These are phyloP conservation scores for Eupithecia pulchellata DNA, from an alignment of 2,888 invertebrate genomes.

Conservation along the genomic window DNA sequence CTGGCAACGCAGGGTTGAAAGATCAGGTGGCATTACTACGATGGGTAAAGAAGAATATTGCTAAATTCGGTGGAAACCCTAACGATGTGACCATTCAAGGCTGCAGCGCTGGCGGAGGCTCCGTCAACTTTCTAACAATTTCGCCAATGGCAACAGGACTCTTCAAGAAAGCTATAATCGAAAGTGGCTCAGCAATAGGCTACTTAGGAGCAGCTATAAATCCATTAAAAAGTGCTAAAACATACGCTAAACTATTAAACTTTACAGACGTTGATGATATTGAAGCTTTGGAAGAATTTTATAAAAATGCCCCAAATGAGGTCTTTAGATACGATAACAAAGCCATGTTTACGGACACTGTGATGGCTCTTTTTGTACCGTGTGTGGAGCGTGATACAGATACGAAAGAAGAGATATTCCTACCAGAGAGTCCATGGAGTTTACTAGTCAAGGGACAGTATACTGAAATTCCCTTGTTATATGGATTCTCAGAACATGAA, in stretches of 20 bases:
- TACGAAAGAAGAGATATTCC: constrained; percentile 22
- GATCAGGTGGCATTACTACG: constrained; percentile 41
- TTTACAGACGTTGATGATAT: constrained; percentile 34
- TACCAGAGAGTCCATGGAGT: constrained; percentile 18
- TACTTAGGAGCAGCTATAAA: constrained; percentile 13
- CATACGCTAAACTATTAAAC: constrained; percentile 25
- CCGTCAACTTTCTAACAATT: constrained; percentile 38
- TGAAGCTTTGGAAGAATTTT: constrained; percentile 41
- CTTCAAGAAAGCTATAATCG: constrained; percentile 41
- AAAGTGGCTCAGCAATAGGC: constrained; percentile 35
- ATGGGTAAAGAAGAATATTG: constrained; percentile 44
- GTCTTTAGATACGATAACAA: constrained; percentile 5
- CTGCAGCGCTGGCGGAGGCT: constrained; percentile 36
- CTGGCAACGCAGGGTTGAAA: constrained; percentile 48
- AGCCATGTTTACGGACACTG: constrained; percentile 6
- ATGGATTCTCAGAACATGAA: constrained; percentile 23
- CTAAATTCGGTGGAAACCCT: constrained; percentile 44
- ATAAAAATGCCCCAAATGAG: constrained; percentile 25
- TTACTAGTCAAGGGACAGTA: constrained; percentile 28
- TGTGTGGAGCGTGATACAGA: constrained; percentile 30
- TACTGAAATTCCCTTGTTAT: constrained; percentile 14
- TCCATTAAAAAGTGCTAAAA: constrained; percentile 26
- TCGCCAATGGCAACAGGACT: constrained; percentile 38
- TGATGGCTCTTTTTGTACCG: constrained; percentile 18
- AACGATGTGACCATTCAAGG: constrained; percentile 41